Percentiles rank a stretch among this genome's conserved stretches.
phyloP scores from a whole-genome alignment of 2,113 vertebrate genomes.

The Pteropus alecto region DNA sequence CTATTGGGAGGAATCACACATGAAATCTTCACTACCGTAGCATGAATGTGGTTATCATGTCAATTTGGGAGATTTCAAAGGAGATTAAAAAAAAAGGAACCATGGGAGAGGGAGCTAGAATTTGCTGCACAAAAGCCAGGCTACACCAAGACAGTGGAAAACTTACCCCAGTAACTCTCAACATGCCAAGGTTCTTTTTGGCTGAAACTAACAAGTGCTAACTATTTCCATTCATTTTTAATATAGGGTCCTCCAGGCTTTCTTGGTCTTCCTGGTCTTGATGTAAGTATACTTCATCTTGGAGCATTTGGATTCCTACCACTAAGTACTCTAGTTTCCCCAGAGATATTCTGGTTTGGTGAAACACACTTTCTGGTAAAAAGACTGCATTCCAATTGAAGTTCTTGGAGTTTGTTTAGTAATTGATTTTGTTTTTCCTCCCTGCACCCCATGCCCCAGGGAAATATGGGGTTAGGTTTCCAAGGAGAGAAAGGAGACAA shows the following conservation, averaged over 20 bases:
- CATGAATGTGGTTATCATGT: neutral
- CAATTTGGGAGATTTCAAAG: neutral
- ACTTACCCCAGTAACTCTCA: neutral
- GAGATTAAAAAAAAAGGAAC: neutral
- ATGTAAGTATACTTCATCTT: slow-evolving; percentile 83
- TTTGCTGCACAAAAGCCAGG: neutral
- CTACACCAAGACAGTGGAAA: neutral
- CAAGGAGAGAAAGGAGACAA: slow-evolving; percentile 94
- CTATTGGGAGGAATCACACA: neutral
- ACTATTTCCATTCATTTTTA: slow-evolving; percentile 38
- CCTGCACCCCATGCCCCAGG: slow-evolving; percentile 79
- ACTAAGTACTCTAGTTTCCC: neutral
- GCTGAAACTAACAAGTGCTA: neutral
- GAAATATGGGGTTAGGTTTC: slow-evolving; percentile 89
- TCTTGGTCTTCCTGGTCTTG: slow-evolving; percentile 86
- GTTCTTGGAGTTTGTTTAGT: slow-evolving; percentile 17
- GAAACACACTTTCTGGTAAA: slow-evolving; percentile 32
- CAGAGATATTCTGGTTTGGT: slow-evolving; percentile 28
- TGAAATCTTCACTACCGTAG: neutral
- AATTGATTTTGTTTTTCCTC: slow-evolving; percentile 60
- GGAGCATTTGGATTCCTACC: neutral
- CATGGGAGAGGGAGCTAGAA: neutral
- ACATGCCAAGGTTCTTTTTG: neutral
- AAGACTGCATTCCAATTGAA: slow-evolving; percentile 27
- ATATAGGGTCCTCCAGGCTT: slow-evolving; percentile 87